Evolutionary conservation across 2,888 invertebrate genomes (phyloP).

Genomic region (Thysanoteuthis rhombus): DNA sequence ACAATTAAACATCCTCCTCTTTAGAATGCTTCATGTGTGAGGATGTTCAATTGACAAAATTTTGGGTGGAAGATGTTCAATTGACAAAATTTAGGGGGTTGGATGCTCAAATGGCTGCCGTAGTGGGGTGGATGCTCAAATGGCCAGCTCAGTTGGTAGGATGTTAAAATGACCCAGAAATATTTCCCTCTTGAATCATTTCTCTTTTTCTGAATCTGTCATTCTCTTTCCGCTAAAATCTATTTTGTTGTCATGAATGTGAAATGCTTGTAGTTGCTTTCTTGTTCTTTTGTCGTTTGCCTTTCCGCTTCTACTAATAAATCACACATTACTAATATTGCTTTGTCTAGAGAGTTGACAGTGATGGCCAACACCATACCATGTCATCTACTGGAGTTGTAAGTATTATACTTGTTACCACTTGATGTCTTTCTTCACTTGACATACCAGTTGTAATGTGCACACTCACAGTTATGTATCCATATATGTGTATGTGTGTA

Average conservation of each 20-base stretch:
- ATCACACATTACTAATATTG: constrained; percentile 24
- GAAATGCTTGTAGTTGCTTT: not conserved
- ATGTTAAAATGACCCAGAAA: no score
- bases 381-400: constrained; percentile 22
- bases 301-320: constrained; percentile 25
- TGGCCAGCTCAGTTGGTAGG: no score
- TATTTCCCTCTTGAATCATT: not conserved
- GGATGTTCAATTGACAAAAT: no score
- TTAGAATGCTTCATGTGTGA: no score
- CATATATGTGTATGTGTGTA: not conserved
- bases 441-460: not conserved
- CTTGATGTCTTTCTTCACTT: not conserved
- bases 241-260: not conserved
- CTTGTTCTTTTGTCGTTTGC: not conserved
- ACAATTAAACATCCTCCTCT: no score
- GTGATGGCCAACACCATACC: constrained; percentile 21
- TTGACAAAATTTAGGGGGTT: no score
- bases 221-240: not conserved
- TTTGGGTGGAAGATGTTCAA: no score
- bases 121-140: no score
- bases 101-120: no score
- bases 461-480: not conserved
- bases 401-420: constrained; percentile 22
- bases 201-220: not conserved
- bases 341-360: constrained; percentile 27